Percentiles rank a stretch among this genome's conserved stretches.
phyloP scores from a whole-genome alignment of 2,113 vertebrate species.

The Morone chrysops region DNA sequence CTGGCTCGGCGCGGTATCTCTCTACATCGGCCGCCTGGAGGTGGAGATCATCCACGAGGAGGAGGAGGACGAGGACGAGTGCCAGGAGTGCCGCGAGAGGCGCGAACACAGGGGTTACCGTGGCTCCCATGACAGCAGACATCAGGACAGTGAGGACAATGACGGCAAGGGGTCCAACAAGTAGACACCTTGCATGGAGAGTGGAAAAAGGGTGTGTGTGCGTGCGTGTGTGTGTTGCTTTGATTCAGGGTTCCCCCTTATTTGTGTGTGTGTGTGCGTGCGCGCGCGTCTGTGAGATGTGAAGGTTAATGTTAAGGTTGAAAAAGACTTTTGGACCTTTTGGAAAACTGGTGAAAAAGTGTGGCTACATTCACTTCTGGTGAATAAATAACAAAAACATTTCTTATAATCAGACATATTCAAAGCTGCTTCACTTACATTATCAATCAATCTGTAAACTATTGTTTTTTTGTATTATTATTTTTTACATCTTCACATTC shows the following conservation, averaged over 20 bases:
- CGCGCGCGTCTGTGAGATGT: slow-evolving; percentile 8
- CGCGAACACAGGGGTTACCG: slow-evolving; percentile 60
- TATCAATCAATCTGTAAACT: slow-evolving; percentile 13
- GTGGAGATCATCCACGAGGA: slow-evolving; percentile 88
- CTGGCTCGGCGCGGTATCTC: slow-evolving; percentile 92
- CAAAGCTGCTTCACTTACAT: slow-evolving; percentile 32
- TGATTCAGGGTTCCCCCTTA: slow-evolving; percentile 36
- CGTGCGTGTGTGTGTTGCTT: slow-evolving; percentile 27
- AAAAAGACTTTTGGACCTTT: slow-evolving; percentile 41
- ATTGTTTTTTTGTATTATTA: background rate
- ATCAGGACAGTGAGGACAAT: slow-evolving; percentile 55
- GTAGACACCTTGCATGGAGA: slow-evolving; percentile 51
- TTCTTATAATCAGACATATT: slow-evolving; percentile 16
- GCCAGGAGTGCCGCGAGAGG: slow-evolving; percentile 74
- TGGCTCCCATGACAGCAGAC: slow-evolving; percentile 38
- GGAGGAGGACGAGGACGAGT: slow-evolving; percentile 78
- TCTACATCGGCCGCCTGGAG: slow-evolving; percentile 91
- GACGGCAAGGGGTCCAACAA: slow-evolving; percentile 73
- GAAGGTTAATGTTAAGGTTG: slow-evolving; percentile 17
- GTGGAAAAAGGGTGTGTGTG: background rate
- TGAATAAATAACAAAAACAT: slow-evolving; percentile 27
- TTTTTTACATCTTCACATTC: background rate
- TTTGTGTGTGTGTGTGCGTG: slow-evolving; percentile 24
- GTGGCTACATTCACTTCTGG: background rate
- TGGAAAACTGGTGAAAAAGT: slow-evolving; percentile 33